Percentiles rank a stretch among this genome's conserved stretches.
Conservation (phyloP, 2,113 vertebrate genomes). For the Trogon surrucura region DNA sequence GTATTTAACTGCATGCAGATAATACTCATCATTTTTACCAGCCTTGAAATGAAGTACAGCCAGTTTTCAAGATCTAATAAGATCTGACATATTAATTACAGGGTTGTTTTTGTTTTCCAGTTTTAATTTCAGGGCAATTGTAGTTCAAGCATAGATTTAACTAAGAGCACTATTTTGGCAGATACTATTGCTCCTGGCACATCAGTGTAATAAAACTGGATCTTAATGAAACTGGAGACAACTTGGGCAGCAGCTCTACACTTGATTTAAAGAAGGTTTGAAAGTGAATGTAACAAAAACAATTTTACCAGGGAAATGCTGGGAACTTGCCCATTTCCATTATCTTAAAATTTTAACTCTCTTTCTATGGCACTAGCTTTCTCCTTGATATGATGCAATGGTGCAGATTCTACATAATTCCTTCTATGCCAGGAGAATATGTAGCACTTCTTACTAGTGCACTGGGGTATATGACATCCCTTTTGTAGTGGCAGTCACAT, state of each 20-base stretch:
- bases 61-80: constrained; percentile 25
- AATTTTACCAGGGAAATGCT: background rate
- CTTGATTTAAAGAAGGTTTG: background rate
- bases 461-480: background rate
- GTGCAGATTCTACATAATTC: background rate
- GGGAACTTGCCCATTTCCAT: background rate
- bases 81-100: constrained; percentile 61
- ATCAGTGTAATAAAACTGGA: background rate
- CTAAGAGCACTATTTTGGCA: background rate
- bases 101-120: constrained; percentile 36
- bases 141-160: constrained; percentile 37
- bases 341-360: background rate
- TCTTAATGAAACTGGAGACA: constrained; percentile 13
- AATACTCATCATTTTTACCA: background rate
- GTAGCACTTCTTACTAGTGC: background rate
- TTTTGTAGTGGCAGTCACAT: rapidly evolving
- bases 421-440: background rate
- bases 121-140: constrained; percentile 55
- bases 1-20: background rate
- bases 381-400: background rate
- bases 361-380: rapidly evolving
- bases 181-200: background rate
- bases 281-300: background rate
- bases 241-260: background rate
- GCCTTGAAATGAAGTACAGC: background rate